Evolutionary conservation across 1,140 invertebrate species (phyloP), one percentile per base, ranked within the genome.

Genomic region (Pectinophora gossypiella): DNA sequence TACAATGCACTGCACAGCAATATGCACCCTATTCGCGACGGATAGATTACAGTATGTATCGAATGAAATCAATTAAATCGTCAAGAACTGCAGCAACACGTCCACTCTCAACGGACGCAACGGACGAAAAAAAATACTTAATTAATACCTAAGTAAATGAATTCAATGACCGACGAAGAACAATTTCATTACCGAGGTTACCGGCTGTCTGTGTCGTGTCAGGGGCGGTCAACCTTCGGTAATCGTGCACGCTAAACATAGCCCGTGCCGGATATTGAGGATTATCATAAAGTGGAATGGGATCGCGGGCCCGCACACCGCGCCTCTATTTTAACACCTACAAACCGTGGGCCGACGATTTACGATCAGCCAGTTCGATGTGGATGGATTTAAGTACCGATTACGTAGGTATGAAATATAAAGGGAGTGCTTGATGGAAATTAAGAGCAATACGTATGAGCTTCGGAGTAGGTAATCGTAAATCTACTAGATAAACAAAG

Each of bases 321-420:
- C 75, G 81, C 61, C 71, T 75, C 76, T 82, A 82, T 79, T 82
- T 85, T 82, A 85, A 85, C 78, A 82, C 76, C 72, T 77, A 76
- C 72, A 48, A 45, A 59, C 47, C 73, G 79, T 83, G 79, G 73
- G 76, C 72, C 27, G 27, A 74, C 76, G 64, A 75, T 80, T 83
- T 83, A 83, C 75, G 76, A 79, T 61, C 50, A 56, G 23, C 53
- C 49, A 57, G 48, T 54, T 54, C 52, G 44, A 32, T 51, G 32
- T 32, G 55, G 54, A 60, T 59, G 50, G 43, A 62, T 61, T 68
- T 61, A 58, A 60, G 60, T 61, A 59, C 23, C 23, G 12, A 12
- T 6, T 27, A 27, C 23, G 12, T 5, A 6, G 23, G 13, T 40
- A 40, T 40, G 38, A 19, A 40, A 16, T 13, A 15, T 40, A 19